A percentile compares a stretch with the other conserved stretches of the same genome.
Conservation (phyloP, 2,113 vertebrate species). For the Microcebus griseorufus region DNA sequence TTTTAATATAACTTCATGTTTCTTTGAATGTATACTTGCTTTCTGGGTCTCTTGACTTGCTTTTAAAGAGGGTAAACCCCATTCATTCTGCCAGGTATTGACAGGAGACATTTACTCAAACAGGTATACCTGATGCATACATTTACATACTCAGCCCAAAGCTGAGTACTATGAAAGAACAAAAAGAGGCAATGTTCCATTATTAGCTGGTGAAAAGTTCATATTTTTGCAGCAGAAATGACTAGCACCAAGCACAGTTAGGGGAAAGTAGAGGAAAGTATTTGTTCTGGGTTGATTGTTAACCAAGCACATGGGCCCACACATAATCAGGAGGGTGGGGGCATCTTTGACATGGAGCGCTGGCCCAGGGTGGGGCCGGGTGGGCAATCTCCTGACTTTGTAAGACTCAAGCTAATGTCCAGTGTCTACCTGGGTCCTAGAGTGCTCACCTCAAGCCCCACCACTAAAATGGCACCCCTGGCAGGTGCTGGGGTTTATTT, state of each 20-base stretch:
- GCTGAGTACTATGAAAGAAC: not conserved
- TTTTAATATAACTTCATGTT: not conserved
- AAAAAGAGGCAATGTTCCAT: not conserved
- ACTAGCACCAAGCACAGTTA: not conserved
- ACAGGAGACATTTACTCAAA: not conserved
- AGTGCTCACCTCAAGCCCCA: not conserved
- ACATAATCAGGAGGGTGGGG: not conserved
- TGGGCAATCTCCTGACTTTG: not conserved
- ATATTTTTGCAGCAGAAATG: not conserved
- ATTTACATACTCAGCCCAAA: not conserved
- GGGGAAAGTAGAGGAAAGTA: not conserved
- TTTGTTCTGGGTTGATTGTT: not conserved
- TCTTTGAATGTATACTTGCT: not conserved
- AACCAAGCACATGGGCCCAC: not conserved
- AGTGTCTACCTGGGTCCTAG: not conserved
- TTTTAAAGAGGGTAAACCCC: not conserved
- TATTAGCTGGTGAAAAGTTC: not conserved
- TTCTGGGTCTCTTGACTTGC: not conserved
- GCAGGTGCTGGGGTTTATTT: not conserved
- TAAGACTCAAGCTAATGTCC: not conserved
- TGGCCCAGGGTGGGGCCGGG: too few species aligned
- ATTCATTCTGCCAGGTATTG: not conserved
- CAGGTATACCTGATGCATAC: not conserved
- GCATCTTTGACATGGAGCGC: not conserved
- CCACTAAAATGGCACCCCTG: not conserved